phyloP scores from a whole-genome alignment of 2,113 vertebrate species.

The Phodopus roborovskii region DNA sequence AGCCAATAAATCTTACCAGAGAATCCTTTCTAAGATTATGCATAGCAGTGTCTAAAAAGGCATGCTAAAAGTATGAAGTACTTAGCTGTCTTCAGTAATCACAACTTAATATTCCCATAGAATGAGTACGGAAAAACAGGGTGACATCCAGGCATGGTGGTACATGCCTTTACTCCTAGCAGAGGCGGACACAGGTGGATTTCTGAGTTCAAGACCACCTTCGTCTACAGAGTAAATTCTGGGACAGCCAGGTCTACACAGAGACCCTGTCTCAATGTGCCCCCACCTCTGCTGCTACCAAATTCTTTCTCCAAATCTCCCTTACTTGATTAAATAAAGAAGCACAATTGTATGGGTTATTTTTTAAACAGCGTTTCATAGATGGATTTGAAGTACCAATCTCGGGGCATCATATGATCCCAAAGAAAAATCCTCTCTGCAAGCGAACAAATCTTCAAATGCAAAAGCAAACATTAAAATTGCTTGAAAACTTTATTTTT shows the following conservation, averaged over 20 bases:
- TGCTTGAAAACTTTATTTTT: neutral
- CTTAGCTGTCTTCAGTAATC: neutral
- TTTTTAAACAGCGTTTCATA: conserved; percentile 34
- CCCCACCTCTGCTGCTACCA: neutral
- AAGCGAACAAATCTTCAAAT: conserved; percentile 34
- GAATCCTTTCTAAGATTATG: neutral
- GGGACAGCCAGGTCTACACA: neutral
- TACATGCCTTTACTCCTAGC: neutral
- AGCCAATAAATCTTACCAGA: neutral
- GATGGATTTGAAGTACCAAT: neutral
- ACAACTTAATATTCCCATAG: neutral
- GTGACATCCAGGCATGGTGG: too few relatives aligned
- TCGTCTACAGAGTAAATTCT: neutral
- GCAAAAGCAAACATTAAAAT: conserved; percentile 36
- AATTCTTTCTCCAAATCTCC: neutral
- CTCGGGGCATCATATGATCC: neutral
- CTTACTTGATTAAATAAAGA: conserved; percentile 28
- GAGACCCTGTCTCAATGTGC: neutral
- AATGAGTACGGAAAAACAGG: conserved; percentile 43
- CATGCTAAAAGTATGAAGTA: neutral
- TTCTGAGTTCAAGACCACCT: neutral
- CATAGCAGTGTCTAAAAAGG: conserved; percentile 3
- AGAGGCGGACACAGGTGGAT: neutral
- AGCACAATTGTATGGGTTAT: neutral
- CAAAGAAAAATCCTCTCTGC: conserved; percentile 22